These are phyloP conservation scores for Epinephelus moara DNA, from an alignment of 2,113 vertebrate genomes.

Conservation along the genomic window DNA sequence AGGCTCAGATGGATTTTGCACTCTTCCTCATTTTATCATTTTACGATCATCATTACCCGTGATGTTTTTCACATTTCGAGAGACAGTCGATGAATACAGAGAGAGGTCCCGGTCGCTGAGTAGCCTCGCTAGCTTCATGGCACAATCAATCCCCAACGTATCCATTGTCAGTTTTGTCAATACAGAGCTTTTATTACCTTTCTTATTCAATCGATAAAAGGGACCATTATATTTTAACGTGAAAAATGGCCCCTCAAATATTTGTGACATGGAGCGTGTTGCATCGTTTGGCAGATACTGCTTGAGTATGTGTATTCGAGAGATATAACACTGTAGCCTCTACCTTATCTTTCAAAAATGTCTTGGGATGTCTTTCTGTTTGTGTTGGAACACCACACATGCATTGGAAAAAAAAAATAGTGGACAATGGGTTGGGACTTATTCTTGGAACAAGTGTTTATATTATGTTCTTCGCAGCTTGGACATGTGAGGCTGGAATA, in stretches of 20 bases:
- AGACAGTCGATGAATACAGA: constrained; percentile 31
- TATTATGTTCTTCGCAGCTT: constrained; percentile 56
- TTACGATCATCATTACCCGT: constrained; percentile 61
- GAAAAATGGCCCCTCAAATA: constrained; percentile 60
- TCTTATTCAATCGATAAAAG: constrained; percentile 73
- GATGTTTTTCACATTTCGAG: constrained; percentile 41
- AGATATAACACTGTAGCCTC: background rate
- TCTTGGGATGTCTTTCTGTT: constrained; percentile 23
- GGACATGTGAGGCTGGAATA: constrained; percentile 58
- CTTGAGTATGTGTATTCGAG: constrained; percentile 12
- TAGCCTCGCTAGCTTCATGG: constrained; percentile 48
- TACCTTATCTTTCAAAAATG: constrained; percentile 1
- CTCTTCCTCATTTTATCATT: constrained; percentile 36
- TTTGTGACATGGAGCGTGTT: constrained; percentile 53
- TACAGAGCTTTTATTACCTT: constrained; percentile 76
- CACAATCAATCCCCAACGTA: constrained; percentile 71
- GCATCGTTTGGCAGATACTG: constrained; percentile 12
- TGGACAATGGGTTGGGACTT: constrained; percentile 13
- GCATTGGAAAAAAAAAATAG: constrained; percentile 9
- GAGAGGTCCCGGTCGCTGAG: constrained; percentile 39
- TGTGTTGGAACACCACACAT: background rate
- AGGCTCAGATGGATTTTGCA: constrained; percentile 32
- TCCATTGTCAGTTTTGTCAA: constrained; percentile 77
- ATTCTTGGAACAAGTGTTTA: constrained; percentile 65
- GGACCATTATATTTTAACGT: constrained; percentile 68